Evolutionary conservation across 2,113 vertebrate species (phyloP).

Genomic region (Anarrhichthys ocellatus): DNA sequence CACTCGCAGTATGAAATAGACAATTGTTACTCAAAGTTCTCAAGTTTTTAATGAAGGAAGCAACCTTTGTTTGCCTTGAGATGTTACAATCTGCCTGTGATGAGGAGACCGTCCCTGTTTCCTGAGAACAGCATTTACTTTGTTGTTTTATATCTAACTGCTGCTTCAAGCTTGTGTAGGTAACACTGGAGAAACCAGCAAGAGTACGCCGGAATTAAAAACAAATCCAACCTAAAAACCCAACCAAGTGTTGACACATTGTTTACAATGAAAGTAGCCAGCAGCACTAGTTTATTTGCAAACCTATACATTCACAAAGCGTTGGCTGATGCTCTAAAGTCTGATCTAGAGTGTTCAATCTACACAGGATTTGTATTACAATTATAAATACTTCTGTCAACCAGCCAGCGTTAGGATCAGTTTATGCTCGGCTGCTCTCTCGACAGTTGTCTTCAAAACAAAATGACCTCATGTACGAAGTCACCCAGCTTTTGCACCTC

Average conservation of each 20-base stretch:
- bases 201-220: no score
- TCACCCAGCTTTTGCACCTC: conserved; percentile 33
- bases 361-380: neutral
- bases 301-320: neutral
- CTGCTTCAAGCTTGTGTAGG: neutral
- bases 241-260: no score
- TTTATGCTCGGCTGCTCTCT: conserved; percentile 26
- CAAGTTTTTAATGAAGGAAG: neutral
- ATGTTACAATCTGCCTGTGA: neutral
- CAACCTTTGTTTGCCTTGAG: neutral
- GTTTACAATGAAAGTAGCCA: no score
- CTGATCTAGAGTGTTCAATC: neutral
- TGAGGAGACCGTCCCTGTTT: neutral
- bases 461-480: conserved; percentile 12
- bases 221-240: no score
- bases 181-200: no score
- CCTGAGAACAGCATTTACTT: conserved; percentile 10
- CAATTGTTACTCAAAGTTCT: neutral
- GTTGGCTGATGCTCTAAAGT: no score
- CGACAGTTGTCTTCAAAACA: conserved; percentile 40
- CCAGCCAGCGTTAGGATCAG: conserved; percentile 5
- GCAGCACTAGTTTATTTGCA: neutral
- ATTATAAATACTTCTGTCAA: conserved; percentile 22
- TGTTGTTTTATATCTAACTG: neutral
- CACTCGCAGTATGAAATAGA: neutral